Conservation (phyloP, 2,113 vertebrate species). For the Hyperopisus bebe region DNA sequence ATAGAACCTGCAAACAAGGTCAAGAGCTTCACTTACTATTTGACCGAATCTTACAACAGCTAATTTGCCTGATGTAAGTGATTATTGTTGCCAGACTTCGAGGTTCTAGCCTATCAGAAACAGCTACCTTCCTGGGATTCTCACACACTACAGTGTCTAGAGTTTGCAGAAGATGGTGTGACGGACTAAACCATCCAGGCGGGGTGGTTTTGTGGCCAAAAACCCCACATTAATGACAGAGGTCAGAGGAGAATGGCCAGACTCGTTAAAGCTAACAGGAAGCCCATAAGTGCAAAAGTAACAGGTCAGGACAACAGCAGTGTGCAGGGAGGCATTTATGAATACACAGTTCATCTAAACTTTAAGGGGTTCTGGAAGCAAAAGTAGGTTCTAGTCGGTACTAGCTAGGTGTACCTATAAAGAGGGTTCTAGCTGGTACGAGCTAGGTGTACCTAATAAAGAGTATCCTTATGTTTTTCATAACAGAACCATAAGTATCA, state of each 20-base stretch:
- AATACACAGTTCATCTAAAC: neutral
- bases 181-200: neutral
- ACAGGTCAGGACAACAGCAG: neutral
- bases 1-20: neutral
- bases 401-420: neutral
- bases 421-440: neutral
- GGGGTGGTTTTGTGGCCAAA: neutral
- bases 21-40: neutral
- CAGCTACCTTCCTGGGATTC: neutral
- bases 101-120: neutral
- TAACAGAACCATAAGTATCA: neutral
- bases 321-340: neutral
- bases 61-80: neutral
- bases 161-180: neutral
- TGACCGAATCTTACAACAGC: neutral
- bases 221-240: neutral
- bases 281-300: neutral
- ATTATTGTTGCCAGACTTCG: neutral
- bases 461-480: neutral
- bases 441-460: neutral
- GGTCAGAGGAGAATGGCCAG: neutral
- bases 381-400: neutral
- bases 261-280: neutral
- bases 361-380: neutral
- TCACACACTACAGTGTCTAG: neutral